These are phyloP conservation scores for Odontomyia ornata DNA, from an alignment of 2,888 invertebrate genomes.

Conservation along the genomic window DNA sequence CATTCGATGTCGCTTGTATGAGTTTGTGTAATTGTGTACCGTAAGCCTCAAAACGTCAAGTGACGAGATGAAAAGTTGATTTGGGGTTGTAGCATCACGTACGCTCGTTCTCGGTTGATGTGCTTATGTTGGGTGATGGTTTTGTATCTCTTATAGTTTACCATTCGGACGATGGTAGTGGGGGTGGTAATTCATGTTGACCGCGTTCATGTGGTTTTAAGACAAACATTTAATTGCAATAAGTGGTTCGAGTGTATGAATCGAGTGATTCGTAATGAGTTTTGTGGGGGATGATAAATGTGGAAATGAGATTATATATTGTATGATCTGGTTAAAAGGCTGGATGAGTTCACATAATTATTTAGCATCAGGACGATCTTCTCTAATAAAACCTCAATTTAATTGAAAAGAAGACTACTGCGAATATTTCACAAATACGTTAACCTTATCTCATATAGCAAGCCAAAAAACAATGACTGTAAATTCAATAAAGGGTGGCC, in stretches of 20 bases:
- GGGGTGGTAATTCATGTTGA: neutral
- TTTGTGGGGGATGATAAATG: too few relatives aligned
- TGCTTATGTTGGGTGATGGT: neutral
- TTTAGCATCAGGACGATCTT: too few relatives aligned
- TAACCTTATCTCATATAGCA: too few relatives aligned
- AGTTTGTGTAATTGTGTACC: slow-evolving; percentile 7
- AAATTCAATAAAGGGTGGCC: too few relatives aligned
- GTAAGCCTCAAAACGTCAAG: slow-evolving; percentile 7
- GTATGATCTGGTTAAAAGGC: too few relatives aligned
- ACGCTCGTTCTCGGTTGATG: neutral
- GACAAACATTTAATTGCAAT: neutral
- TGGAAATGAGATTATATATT: too few relatives aligned
- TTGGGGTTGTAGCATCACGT: slow-evolving; percentile 28
- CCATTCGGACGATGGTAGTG: neutral
- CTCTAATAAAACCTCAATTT: too few relatives aligned
- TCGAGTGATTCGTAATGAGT: neutral
- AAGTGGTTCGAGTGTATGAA: neutral
- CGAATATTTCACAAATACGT: too few relatives aligned
- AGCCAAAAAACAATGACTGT: too few relatives aligned
- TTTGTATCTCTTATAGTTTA: neutral
- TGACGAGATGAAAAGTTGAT: slow-evolving; percentile 19
- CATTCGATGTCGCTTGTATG: neutral
- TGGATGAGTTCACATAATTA: too few relatives aligned
- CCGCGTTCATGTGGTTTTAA: neutral
- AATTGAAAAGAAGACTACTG: too few relatives aligned